Conservation (phyloP, 2,113 vertebrate species). For the Rhinoptilus africanus region DNA sequence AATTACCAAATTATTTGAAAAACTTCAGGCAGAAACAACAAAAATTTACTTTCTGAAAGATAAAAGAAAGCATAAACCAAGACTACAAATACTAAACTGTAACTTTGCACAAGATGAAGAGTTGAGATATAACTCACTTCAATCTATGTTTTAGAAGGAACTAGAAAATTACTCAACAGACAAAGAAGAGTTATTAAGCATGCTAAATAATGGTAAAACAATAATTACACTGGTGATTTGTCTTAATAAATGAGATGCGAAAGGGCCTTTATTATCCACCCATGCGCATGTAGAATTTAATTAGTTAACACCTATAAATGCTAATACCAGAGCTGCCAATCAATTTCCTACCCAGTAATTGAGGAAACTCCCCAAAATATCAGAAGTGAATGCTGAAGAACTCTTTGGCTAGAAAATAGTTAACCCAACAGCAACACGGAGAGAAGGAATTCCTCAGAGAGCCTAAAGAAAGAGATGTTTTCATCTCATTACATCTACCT, state of each 20-base stretch:
- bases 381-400: slow-evolving; percentile 9
- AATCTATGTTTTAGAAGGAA: not conserved
- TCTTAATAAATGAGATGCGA: slow-evolving; percentile 39
- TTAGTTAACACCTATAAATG: slow-evolving; percentile 49
- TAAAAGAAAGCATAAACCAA: not conserved
- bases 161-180: not conserved
- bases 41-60: not conserved
- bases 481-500: slow-evolving; percentile 81
- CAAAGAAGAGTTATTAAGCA: not conserved
- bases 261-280: slow-evolving; percentile 39
- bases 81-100: not conserved
- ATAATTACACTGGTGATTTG: slow-evolving; percentile 44
- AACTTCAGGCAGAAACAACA: not conserved
- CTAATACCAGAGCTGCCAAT: slow-evolving; percentile 43
- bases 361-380: slow-evolving; percentile 14
- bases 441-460: slow-evolving; percentile 72
- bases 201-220: slow-evolving; percentile 43
- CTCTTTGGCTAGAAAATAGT: slow-evolving; percentile 73
- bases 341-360: not conserved
- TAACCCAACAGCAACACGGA: slow-evolving; percentile 68
- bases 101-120: not conserved
- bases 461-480: slow-evolving; percentile 76
- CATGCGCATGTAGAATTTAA: slow-evolving; percentile 25
- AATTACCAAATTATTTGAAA: not conserved
- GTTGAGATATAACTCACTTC: not conserved